A percentile compares a stretch with the other conserved stretches of the same genome.
Evolutionary conservation across 2,888 invertebrate genomes (phyloP).

Genomic region (Drosophila neotestacea): DNA sequence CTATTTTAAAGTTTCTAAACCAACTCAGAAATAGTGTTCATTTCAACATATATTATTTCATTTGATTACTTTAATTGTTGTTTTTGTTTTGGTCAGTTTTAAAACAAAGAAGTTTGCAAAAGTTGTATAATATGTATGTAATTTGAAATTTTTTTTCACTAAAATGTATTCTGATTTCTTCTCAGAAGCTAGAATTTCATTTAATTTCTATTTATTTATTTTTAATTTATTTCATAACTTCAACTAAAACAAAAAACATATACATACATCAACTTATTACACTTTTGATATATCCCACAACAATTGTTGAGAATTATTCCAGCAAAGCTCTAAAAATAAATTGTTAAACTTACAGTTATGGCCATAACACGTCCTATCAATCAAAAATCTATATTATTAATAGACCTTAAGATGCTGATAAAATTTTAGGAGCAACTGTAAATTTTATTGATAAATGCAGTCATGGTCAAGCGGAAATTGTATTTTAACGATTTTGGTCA

Average conservation of each 20-base stretch:
- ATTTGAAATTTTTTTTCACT: no score
- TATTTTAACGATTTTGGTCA: constrained; percentile 30
- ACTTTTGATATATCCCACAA: no score
- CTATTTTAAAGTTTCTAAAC: neutral
- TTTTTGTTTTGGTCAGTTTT: neutral
- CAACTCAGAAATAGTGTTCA: neutral
- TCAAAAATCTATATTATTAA: neutral
- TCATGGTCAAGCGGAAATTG: constrained; percentile 18
- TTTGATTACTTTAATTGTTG: neutral
- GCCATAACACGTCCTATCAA: neutral
- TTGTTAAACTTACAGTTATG: neutral
- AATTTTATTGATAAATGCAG: constrained; percentile 20
- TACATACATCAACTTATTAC: no score
- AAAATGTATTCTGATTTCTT: no score
- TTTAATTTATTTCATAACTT: no score
- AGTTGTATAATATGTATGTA: no score
- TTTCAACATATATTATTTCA: neutral
- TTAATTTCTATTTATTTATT: no score
- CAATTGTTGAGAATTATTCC: no score
- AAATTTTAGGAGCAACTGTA: constrained; percentile 8
- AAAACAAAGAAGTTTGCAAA: no score
- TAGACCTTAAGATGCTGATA: neutral
- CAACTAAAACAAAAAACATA: no score
- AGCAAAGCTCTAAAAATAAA: neutral
- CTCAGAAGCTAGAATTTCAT: no score